Conservation (phyloP, 2,797 vertebrate genomes). For the Yasuhikotakia modesta region DNA sequence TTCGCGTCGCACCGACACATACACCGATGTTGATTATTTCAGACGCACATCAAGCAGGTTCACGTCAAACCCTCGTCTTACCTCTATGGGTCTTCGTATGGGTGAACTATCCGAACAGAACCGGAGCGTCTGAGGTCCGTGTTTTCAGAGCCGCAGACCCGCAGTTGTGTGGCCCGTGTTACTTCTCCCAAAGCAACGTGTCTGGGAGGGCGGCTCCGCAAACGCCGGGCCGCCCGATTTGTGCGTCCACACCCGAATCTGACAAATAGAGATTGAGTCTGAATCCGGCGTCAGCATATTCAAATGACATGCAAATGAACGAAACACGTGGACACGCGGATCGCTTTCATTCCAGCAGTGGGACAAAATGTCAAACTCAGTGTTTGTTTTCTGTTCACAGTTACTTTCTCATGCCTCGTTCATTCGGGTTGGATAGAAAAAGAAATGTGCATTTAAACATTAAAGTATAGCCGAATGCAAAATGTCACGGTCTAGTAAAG, state of each 20-base stretch:
- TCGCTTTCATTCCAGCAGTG: slow-evolving; percentile 76
- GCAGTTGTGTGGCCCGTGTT: slow-evolving; percentile 75
- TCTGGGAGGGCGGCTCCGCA: slow-evolving; percentile 73
- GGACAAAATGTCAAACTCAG: slow-evolving; percentile 69
- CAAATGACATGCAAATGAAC: slow-evolving; percentile 78
- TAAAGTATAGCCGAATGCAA: too few species aligned
- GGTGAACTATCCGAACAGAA: slow-evolving; percentile 69
- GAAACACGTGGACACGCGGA: slow-evolving; percentile 84
- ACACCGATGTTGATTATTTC: neutral
- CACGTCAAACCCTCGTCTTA: slow-evolving; percentile 26
- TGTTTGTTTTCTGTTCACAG: slow-evolving; percentile 57
- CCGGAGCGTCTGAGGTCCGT: slow-evolving; percentile 56
- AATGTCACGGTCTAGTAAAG: too few species aligned
- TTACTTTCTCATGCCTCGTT: slow-evolving; percentile 61
- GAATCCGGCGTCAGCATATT: slow-evolving; percentile 67
- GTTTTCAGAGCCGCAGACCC: slow-evolving; percentile 64
- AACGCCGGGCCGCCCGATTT: slow-evolving; percentile 64
- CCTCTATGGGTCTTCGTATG: slow-evolving; percentile 71
- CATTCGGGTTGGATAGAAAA: slow-evolving; percentile 55
- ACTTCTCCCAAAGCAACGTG: slow-evolving; percentile 83
- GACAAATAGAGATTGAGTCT: slow-evolving; percentile 66
- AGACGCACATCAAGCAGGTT: neutral
- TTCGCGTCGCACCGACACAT: neutral
- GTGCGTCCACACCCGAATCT: slow-evolving; percentile 45
- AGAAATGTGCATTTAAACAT: too few species aligned